These are phyloP conservation scores for Anastrepha obliqua DNA, from an alignment of 1,140 invertebrate genomes.

Conservation along the genomic window DNA sequence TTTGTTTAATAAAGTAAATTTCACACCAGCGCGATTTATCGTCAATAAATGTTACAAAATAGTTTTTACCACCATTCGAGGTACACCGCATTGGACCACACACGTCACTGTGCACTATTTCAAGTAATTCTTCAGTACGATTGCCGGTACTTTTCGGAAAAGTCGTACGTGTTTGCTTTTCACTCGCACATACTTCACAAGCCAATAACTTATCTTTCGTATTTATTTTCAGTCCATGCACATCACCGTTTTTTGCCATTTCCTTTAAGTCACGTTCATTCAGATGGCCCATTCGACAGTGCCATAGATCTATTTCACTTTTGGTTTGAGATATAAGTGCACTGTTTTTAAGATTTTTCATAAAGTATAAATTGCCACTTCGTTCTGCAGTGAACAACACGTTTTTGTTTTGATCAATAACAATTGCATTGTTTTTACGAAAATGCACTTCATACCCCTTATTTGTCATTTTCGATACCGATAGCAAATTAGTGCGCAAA, in stretches of 20 bases:
- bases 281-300: slow-evolving; percentile 51
- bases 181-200: slow-evolving; percentile 42
- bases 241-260: slow-evolving; percentile 23
- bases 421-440: too few relatives aligned
- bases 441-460: too few relatives aligned
- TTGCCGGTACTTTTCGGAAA: too few relatives aligned
- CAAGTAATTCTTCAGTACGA: too few relatives aligned
- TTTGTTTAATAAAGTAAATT: too few relatives aligned
- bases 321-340: neutral
- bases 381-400: slow-evolving; percentile 34
- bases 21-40: too few relatives aligned
- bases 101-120: too few relatives aligned
- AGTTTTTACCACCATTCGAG: too few relatives aligned
- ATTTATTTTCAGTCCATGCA: slow-evolving; percentile 40
- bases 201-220: neutral
- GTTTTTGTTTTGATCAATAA: too few relatives aligned
- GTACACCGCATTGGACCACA: too few relatives aligned
- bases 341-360: slow-evolving; percentile 18
- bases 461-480: neutral
- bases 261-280: slow-evolving; percentile 50
- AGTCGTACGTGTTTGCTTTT: slow-evolving; percentile 35
- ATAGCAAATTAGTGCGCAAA: too few relatives aligned
- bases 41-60: too few relatives aligned
- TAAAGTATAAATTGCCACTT: slow-evolving; percentile 49
- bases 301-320: slow-evolving; percentile 41